Conservation (phyloP, 2,888 invertebrate species). For the Ethmia dodecea region DNA sequence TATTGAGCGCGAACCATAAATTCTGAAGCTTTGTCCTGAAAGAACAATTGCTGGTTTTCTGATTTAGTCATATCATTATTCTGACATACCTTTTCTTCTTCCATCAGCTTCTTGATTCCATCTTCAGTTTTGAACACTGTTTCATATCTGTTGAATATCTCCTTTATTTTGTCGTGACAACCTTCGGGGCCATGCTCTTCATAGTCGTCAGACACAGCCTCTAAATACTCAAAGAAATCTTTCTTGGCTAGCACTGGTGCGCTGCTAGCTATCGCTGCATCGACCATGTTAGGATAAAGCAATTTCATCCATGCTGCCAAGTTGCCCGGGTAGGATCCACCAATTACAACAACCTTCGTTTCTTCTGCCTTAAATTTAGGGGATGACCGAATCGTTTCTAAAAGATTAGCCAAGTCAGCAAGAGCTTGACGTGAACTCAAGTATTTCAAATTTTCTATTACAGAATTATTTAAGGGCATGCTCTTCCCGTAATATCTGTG, state of each 20-base stretch:
- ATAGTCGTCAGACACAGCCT: constrained; percentile 53
- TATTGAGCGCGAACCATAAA: constrained; percentile 53
- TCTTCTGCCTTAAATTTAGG: constrained; percentile 43
- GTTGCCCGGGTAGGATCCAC: constrained; percentile 63
- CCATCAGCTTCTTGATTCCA: constrained; percentile 44
- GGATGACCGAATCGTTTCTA: constrained; percentile 36
- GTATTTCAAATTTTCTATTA: constrained; percentile 42
- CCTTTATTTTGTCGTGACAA: constrained; percentile 39
- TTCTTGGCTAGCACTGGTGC: constrained; percentile 59
- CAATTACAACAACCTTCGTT: constrained; percentile 57
- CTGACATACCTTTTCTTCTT: constrained; percentile 53
- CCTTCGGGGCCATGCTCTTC: constrained; percentile 43
- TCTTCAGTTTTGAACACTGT: constrained; percentile 33
- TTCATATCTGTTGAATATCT: constrained; percentile 44
- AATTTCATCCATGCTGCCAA: constrained; percentile 62
- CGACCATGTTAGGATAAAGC: constrained; percentile 51
- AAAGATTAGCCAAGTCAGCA: constrained; percentile 47
- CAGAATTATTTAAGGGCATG: constrained; percentile 43
- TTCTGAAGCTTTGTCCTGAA: constrained; percentile 33
- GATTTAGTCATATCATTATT: constrained; percentile 40
- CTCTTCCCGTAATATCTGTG: constrained; percentile 65
- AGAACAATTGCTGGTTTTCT: constrained; percentile 54
- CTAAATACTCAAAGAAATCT: constrained; percentile 59
- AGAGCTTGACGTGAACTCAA: constrained; percentile 55
- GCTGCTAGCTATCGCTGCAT: constrained; percentile 60